These are phyloP conservation scores for Todus mexicanus DNA, from an alignment of 2,797 vertebrate species.

Conservation along the genomic window DNA sequence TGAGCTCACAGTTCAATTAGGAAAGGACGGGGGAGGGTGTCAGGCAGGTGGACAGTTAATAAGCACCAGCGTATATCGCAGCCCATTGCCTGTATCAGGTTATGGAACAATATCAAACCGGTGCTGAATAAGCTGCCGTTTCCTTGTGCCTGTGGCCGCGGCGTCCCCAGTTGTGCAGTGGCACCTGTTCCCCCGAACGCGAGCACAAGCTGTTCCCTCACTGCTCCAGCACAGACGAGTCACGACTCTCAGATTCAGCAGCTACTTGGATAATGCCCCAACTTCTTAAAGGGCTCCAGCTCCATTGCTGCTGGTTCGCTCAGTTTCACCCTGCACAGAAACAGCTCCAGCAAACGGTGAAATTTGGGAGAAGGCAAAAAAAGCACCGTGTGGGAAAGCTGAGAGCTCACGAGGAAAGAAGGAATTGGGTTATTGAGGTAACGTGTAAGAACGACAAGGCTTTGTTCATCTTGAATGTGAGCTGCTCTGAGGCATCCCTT, in stretches of 20 bases:
- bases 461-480: not conserved
- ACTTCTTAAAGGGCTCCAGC: not conserved
- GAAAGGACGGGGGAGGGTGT: not conserved
- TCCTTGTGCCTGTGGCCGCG: not conserved
- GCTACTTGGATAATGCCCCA: conserved; percentile 17
- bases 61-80: not conserved
- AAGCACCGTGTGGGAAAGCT: not conserved
- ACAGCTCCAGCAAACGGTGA: not conserved
- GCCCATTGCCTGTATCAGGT: not conserved
- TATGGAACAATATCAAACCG: not conserved
- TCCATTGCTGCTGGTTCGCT: not conserved
- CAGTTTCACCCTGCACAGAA: accelerated
- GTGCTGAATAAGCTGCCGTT: not conserved
- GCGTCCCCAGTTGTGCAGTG: not conserved
- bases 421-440: not conserved
- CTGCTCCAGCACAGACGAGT: not conserved
- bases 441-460: not conserved
- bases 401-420: not conserved
- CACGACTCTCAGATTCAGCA: conserved; percentile 4
- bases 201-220: conserved; percentile 34
- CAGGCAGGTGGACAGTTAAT: not conserved
- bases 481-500: not conserved
- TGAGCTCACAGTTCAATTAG: not conserved
- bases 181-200: conserved; percentile 8
- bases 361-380: not conserved